Evolutionary conservation across 2,113 vertebrate species (phyloP).

Genomic region (Agapornis roseicollis): DNA sequence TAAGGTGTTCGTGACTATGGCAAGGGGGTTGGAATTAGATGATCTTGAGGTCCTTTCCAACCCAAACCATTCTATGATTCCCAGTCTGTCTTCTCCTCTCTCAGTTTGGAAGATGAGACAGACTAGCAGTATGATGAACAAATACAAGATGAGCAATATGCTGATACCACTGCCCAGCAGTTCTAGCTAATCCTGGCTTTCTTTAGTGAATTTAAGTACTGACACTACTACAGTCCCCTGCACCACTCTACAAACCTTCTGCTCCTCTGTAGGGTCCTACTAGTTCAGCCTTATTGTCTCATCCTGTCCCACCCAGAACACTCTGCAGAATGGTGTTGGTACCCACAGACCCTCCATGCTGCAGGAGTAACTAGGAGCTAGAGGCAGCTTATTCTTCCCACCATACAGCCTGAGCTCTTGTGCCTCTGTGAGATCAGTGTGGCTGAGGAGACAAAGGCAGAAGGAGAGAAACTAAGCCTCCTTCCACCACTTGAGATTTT

Average conservation of each 20-base stretch:
- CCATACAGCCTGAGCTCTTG: background rate
- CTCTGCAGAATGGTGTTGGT: background rate
- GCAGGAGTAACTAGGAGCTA: background rate
- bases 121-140: background rate
- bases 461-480: background rate
- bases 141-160: background rate
- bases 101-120: background rate
- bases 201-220: background rate
- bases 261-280: background rate
- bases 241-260: background rate
- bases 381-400: background rate
- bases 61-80: too few relatives aligned
- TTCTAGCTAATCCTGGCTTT: background rate
- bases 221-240: background rate
- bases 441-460: background rate
- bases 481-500: background rate
- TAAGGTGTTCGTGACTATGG: background rate
- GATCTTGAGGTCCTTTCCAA: background rate
- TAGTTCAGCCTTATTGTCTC: background rate
- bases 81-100: background rate
- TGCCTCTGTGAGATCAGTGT: background rate
- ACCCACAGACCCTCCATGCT: background rate
- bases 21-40: background rate
- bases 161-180: background rate
- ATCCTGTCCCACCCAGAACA: background rate